phyloP scores from a whole-genome alignment of 2,888 invertebrate genomes.

The Hypena proboscidalis region DNA sequence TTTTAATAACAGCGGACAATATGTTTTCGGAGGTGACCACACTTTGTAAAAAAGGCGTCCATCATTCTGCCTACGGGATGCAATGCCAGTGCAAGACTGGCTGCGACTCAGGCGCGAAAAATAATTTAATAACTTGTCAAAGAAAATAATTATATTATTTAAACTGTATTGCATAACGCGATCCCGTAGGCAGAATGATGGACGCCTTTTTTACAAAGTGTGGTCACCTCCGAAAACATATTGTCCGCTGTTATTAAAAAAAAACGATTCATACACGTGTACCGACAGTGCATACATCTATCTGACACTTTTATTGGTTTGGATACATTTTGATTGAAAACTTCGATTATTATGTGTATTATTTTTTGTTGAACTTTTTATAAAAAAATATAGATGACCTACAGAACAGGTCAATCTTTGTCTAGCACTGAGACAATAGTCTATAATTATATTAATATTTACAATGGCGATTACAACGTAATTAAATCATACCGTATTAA shows the following conservation, averaged over 20 bases:
- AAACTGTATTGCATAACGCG: conserved; percentile 45
- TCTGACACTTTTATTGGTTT: neutral
- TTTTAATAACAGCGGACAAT: conserved; percentile 61
- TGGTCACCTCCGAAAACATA: conserved; percentile 68
- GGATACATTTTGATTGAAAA: neutral
- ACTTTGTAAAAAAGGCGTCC: conserved; percentile 59
- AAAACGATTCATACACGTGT: conserved; percentile 60
- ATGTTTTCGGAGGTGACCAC: conserved; percentile 67
- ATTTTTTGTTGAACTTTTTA: no score
- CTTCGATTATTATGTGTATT: no score
- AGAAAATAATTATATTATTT: neutral
- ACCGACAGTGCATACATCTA: conserved; percentile 37
- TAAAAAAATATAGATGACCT: no score
- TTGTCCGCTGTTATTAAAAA: conserved; percentile 60
- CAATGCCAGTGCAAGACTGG: no score
- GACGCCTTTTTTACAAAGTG: conserved; percentile 58
- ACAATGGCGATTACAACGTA: no score
- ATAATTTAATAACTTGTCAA: neutral
- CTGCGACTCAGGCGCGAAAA: no score
- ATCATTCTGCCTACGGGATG: conserved; percentile 55
- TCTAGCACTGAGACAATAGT: no score
- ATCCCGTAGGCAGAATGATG: conserved; percentile 56
- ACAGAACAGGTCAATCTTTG: no score
- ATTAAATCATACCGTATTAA: no score
- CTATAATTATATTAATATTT: no score